These are phyloP conservation scores for Tribolium madens DNA, from an alignment of 1,140 invertebrate genomes.

Conservation along the genomic window DNA sequence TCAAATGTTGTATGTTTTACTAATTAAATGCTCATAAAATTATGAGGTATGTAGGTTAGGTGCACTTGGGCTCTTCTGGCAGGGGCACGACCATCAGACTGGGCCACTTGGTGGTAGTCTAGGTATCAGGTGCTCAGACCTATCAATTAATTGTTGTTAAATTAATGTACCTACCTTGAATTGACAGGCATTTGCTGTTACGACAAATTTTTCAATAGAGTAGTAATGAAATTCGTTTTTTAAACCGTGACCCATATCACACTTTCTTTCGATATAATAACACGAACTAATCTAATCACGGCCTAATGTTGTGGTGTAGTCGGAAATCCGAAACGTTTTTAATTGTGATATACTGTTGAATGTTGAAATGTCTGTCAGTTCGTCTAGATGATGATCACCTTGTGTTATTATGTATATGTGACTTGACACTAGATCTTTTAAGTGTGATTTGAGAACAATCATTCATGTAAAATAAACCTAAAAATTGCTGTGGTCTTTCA, in stretches of 20 bases:
- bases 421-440: conserved; percentile 60
- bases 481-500: conserved; percentile 53
- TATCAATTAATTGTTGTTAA: conserved; percentile 62
- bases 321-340: conserved; percentile 48
- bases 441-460: conserved; percentile 59
- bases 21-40: conserved; percentile 39
- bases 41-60: conserved; percentile 46
- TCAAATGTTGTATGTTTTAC: conserved; percentile 59
- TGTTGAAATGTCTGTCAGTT: conserved; percentile 59
- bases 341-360: conserved; percentile 53
- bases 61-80: conserved; percentile 46
- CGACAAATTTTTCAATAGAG: conserved; percentile 32
- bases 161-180: conserved; percentile 60
- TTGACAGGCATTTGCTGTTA: conserved; percentile 58
- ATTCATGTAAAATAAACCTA: conserved; percentile 53
- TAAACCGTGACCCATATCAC: conserved; percentile 16
- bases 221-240: conserved; percentile 14
- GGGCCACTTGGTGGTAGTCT: conserved; percentile 61
- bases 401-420: conserved; percentile 61
- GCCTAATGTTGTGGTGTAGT: conserved; percentile 51
- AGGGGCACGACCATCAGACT: conserved; percentile 50
- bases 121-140: conserved; percentile 61
- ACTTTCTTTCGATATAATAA: neutral
- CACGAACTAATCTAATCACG: conserved; percentile 46
- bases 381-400: conserved; percentile 53